Percentiles rank a stretch among this genome's conserved stretches.
These are phyloP conservation scores for Eucriotettix oculatus DNA, from an alignment of 2,888 invertebrate species.

Conservation along the genomic window DNA sequence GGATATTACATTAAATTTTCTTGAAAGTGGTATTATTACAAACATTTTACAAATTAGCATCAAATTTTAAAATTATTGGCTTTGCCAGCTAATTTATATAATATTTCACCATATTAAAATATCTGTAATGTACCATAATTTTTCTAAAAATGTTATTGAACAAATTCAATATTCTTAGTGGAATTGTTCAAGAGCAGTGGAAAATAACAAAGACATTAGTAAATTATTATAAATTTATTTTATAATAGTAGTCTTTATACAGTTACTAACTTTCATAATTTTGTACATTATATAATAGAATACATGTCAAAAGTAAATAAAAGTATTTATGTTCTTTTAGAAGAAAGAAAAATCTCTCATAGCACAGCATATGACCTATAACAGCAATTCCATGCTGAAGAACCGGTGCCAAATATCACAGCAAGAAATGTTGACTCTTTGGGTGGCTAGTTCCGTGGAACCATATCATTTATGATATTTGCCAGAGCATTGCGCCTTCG, in stretches of 20 bases:
- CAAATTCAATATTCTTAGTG: too few species aligned
- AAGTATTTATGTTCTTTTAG: neutral
- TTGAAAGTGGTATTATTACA: too few species aligned
- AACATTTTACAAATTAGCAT: too few species aligned
- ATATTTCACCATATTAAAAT: too few species aligned
- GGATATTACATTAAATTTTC: too few species aligned
- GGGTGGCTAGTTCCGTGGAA: slow-evolving; percentile 8
- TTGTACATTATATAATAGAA: neutral
- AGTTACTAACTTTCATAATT: neutral
- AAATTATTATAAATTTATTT: neutral
- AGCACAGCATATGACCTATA: neutral
- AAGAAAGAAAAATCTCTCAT: neutral
- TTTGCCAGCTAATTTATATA: too few species aligned
- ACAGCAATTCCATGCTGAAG: neutral
- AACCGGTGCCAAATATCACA: neutral
- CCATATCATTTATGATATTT: slow-evolving; percentile 76
- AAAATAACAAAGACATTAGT: neutral
- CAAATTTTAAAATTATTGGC: too few species aligned
- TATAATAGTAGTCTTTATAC: neutral
- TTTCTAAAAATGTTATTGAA: too few species aligned
- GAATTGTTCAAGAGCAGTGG: neutral
- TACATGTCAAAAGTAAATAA: neutral
- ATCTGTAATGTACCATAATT: too few species aligned
- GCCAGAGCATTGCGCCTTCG: slow-evolving; percentile 81
- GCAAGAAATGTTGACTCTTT: neutral